Conservation (phyloP, 2,888 invertebrate species). For the Tenthredo livida region DNA sequence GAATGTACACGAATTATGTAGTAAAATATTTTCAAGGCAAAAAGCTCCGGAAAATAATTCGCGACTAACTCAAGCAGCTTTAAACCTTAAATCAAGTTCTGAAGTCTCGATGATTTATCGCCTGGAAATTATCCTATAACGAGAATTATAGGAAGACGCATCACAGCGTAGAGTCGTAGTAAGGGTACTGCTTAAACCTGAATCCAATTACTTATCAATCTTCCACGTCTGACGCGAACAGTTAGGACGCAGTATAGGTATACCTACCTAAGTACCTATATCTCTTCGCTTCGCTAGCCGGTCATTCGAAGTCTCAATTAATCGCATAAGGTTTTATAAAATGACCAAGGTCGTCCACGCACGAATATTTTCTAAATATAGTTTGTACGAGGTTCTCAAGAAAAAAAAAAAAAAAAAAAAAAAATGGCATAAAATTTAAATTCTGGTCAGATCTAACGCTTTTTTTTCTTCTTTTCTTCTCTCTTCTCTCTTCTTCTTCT, state of each 20-base stretch:
- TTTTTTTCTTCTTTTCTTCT: background rate
- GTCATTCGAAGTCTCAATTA: background rate
- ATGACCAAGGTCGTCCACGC: background rate
- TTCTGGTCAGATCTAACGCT: background rate
- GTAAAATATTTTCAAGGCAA: background rate
- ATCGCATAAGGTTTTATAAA: background rate
- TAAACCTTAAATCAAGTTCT: conserved; percentile 1
- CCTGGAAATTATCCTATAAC: conserved; percentile 17
- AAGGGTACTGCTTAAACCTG: conserved; percentile 7
- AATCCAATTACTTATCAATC: conserved; percentile 20
- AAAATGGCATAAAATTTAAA: background rate
- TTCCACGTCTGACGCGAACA: conserved; percentile 5
- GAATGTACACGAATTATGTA: too few species aligned
- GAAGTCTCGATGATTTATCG: conserved; percentile 1
- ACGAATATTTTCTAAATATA: background rate
- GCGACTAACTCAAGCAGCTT: background rate
- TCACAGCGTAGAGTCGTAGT: background rate
- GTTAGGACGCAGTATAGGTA: background rate
- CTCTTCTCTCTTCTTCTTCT: background rate
- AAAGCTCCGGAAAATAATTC: background rate
- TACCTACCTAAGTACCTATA: too few species aligned
- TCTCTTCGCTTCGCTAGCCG: background rate
- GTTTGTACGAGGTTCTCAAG: background rate
- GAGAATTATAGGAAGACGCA: conserved; percentile 1
- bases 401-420: background rate